Percentiles rank a stretch among this genome's conserved stretches.
Evolutionary conservation across 2,797 vertebrate genomes (phyloP).

Genomic region (Limnodromus scolopaceus): DNA sequence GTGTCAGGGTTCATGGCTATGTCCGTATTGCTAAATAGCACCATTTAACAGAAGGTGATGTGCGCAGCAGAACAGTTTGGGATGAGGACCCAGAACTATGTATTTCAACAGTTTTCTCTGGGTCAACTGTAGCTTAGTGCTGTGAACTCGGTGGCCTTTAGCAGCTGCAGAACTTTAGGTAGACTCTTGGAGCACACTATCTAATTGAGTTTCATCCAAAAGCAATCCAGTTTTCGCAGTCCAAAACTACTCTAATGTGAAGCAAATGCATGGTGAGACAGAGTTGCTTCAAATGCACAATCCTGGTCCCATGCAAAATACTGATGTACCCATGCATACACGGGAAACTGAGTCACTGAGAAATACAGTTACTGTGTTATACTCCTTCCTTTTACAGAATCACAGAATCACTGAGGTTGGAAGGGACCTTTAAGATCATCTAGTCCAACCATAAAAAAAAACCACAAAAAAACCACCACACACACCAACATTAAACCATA

Average conservation of each 20-base stretch:
- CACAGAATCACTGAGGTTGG: too few relatives aligned
- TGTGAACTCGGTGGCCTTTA: rapidly evolving
- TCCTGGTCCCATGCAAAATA: neutral
- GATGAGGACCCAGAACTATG: neutral
- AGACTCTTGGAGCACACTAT: rapidly evolving
- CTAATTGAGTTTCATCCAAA: neutral
- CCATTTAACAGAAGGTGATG: neutral
- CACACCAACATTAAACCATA: too few relatives aligned
- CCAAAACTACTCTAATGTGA: neutral
- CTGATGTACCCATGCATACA: neutral
- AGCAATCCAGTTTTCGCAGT: neutral
- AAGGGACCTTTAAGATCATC: too few relatives aligned
- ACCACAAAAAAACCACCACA: too few relatives aligned
- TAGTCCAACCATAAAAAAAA: too few relatives aligned
- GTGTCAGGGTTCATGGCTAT: neutral
- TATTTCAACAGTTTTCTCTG: neutral
- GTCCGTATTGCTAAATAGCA: neutral
- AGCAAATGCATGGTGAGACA: neutral
- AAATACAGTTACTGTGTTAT: neutral
- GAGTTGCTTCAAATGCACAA: neutral
- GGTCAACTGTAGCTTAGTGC: neutral
- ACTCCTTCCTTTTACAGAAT: neutral
- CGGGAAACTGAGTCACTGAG: rapidly evolving
- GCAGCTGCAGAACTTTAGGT: neutral
- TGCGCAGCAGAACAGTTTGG: neutral